phyloP scores from a whole-genome alignment of 2,797 vertebrate species.

The Erethizon dorsatum region DNA sequence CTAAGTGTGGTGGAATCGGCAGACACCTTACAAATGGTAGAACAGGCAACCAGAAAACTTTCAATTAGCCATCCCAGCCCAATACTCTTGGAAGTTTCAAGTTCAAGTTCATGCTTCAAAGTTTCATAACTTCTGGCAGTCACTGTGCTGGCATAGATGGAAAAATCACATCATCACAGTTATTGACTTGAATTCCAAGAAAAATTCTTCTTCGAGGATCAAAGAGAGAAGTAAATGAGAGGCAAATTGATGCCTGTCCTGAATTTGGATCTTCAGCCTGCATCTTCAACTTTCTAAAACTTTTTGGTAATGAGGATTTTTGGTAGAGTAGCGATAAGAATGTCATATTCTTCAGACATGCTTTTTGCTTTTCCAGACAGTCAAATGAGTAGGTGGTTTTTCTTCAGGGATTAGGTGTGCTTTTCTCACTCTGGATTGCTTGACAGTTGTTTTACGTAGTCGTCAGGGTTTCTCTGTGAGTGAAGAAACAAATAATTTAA shows the following conservation, averaged over 20 bases:
- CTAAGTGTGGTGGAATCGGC: not conserved
- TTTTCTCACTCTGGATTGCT: conserved; percentile 66
- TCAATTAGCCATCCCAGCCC: not conserved
- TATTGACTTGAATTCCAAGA: conserved; percentile 57
- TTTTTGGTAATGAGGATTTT: conserved; percentile 1
- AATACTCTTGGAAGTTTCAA: not conserved
- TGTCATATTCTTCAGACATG: not conserved
- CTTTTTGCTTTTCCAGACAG: conserved; percentile 45
- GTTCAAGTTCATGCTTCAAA: not conserved
- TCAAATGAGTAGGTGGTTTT: conserved; percentile 61
- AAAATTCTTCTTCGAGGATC: conserved; percentile 37
- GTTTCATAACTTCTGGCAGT: conserved; percentile 11
- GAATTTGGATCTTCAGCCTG: not conserved
- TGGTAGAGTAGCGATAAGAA: conserved; percentile 17
- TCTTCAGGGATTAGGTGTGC: not conserved
- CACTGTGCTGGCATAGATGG: not conserved
- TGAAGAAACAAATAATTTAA: conserved; percentile 65
- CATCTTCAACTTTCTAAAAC: not conserved
- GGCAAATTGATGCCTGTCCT: not conserved
- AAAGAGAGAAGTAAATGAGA: conserved; percentile 65
- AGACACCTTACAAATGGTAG: not conserved
- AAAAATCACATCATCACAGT: conserved; percentile 62
- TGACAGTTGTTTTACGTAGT: not conserved
- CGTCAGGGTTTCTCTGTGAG: not conserved
- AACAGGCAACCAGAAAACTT: not conserved